Conservation (phyloP, 2,797 vertebrate species). For the Alauda arvensis region DNA sequence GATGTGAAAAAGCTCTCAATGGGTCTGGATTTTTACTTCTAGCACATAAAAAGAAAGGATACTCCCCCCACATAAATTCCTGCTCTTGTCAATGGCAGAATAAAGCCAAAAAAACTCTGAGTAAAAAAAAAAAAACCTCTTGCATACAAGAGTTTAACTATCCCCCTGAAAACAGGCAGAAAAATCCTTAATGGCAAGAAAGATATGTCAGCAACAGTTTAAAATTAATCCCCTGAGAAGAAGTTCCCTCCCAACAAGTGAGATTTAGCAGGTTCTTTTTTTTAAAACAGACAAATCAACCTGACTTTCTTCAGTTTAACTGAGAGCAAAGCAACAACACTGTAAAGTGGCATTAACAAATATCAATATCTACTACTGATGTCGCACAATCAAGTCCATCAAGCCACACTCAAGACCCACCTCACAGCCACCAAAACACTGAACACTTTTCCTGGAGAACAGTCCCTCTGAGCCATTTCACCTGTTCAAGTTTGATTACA, state of each 20-base stretch:
- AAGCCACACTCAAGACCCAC: neutral
- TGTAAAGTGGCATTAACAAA: neutral
- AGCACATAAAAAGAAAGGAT: neutral
- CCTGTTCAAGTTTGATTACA: slow-evolving; percentile 55
- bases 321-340: neutral
- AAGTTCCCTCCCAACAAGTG: neutral
- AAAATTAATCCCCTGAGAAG: neutral
- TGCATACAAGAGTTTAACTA: neutral
- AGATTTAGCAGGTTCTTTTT: neutral
- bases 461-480: slow-evolving; percentile 24
- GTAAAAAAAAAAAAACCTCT: neutral
- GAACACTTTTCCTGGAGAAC: neutral
- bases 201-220: neutral
- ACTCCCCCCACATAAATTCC: neutral
- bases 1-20: neutral
- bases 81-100: fast-evolving
- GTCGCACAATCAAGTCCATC: neutral
- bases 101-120: neutral
- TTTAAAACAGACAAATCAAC: neutral
- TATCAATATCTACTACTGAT: neutral
- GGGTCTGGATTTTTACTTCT: neutral
- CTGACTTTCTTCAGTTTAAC: neutral
- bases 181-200: neutral
- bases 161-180: neutral
- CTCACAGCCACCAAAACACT: neutral